A percentile compares a stretch with the other conserved stretches of the same genome.
These are phyloP conservation scores for Beris chalybata DNA, from an alignment of 2,888 invertebrate genomes.

Conservation along the genomic window DNA sequence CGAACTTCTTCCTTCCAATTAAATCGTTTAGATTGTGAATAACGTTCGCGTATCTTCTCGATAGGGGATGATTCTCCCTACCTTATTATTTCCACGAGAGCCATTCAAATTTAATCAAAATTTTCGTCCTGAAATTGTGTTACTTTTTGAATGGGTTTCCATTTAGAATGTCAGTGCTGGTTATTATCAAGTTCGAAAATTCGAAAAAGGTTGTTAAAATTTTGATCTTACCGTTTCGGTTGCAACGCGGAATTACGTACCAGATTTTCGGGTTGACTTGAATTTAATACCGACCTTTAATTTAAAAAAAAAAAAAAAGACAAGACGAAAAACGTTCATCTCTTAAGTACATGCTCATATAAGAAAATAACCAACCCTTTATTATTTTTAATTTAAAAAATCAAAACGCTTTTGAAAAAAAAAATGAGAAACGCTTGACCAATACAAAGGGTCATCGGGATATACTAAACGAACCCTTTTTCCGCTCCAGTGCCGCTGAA, in stretches of 20 bases:
- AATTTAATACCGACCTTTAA: too few relatives aligned
- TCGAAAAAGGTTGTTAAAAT: too few relatives aligned
- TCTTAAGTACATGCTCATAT: constrained; percentile 19
- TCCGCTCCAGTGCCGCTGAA: constrained; percentile 17
- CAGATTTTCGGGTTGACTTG: too few relatives aligned
- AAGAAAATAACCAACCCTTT: constrained; percentile 12
- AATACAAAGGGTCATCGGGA: constrained; percentile 10
- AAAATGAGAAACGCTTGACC: neutral
- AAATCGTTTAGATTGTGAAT: neutral
- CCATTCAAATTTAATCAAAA: constrained; percentile 32
- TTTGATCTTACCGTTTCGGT: too few relatives aligned
- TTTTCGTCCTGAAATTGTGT: constrained; percentile 20
- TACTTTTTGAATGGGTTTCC: constrained; percentile 10
- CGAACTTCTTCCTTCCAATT: constrained; percentile 12
- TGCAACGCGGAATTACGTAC: too few relatives aligned
- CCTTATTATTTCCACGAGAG: neutral
- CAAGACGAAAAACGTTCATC: too few relatives aligned
- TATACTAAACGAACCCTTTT: constrained; percentile 14
- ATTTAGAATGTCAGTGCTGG: neutral
- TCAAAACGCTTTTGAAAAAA: neutral
- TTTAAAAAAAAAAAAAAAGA: too few relatives aligned
- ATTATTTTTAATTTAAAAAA: constrained; percentile 25
- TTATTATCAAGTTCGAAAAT: too few relatives aligned
- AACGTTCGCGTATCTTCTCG: neutral
- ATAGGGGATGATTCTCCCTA: too few relatives aligned